Evolutionary conservation across 2,113 vertebrate genomes (phyloP).

Genomic region (Marmota flaviventris): DNA sequence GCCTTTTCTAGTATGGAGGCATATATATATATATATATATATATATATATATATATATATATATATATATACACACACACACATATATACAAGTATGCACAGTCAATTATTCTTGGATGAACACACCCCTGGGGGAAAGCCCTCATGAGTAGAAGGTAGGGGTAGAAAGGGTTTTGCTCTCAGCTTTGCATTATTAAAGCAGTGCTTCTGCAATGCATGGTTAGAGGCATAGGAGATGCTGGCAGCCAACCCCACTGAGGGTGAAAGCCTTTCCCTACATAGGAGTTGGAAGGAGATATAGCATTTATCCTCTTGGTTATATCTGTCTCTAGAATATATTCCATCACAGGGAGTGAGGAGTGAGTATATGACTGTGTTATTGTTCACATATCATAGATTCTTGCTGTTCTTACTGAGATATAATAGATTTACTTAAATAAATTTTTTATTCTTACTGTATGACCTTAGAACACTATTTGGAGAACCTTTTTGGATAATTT

Average conservation of each 20-base stretch:
- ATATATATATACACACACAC: not conserved
- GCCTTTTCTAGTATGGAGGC: not conserved
- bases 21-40: not conserved
- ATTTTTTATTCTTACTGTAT: not conserved
- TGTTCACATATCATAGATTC: not conserved
- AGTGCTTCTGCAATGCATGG: not conserved
- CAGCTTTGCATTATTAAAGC: not conserved
- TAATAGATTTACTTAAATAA: slow-evolving; percentile 10
- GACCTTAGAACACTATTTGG: not conserved
- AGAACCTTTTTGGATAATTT: not conserved
- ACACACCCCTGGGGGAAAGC: not conserved
- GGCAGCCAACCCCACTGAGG: not conserved
- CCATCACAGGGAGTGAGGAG: not conserved
- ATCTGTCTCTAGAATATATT: not conserved
- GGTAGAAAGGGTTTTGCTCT: not conserved
- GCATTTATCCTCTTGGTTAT: not conserved
- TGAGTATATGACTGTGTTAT: not conserved
- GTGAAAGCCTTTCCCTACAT: not conserved
- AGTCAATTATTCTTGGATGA: not conserved
- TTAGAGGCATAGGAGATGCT: not conserved
- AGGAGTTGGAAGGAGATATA: not conserved
- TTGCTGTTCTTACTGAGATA: not conserved
- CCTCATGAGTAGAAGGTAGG: not conserved
- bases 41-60: slow-evolving; percentile 15
- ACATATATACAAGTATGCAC: not conserved